Base-by-base conservation (phyloP, 2,888 invertebrate species). In the Epinotia ramella region DNA sequence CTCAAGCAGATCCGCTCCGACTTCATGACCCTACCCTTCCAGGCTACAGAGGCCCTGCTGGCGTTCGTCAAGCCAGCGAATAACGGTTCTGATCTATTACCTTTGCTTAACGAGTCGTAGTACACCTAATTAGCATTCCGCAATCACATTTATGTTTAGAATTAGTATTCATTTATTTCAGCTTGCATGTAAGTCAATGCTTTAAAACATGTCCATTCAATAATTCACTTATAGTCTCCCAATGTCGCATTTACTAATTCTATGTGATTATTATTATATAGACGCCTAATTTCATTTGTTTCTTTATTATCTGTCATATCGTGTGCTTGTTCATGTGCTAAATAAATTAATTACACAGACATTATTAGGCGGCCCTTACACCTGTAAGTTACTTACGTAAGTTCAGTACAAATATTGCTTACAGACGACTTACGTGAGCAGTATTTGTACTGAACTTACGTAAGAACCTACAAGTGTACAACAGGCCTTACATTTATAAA, bases 11-110 rank as follows among this genome's bases (percentile, higher is more conserved):
- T 99, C 82, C 96, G 98, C 83, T 97, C 97, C 73, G 99, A 99
- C 92, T 99, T 98, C 90, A 97, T 99, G 96, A 95, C 96, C 76
- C 95, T 99, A 89, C 99, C 99, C 72, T 99, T 99, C 96, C 99
- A 99, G 96, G 98, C 99, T 76, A 97, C 98, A 67, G 99, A 99
- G 95, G 98, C 99, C 88, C 96, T 97, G 88, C 95, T 99, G 86
- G 98, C 98, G n/a, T 97, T 98, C 91, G 95, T 99, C 82, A 96
- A 96, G 90, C 97, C 98, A 74, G 94, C 96, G 75, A 95, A 96
- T 86, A 97, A 98, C 97, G 94, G 94, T 93, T 79, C 87, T 81
- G 81, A 77, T 64, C 77, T 49, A 73, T 59, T 49, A 67, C 46
- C 59, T 60, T 40, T 49, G 53, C 53, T 59, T 60, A 9, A 28